Conservation (phyloP, 2,797 vertebrate species). For the Sebastes melanostomus region DNA sequence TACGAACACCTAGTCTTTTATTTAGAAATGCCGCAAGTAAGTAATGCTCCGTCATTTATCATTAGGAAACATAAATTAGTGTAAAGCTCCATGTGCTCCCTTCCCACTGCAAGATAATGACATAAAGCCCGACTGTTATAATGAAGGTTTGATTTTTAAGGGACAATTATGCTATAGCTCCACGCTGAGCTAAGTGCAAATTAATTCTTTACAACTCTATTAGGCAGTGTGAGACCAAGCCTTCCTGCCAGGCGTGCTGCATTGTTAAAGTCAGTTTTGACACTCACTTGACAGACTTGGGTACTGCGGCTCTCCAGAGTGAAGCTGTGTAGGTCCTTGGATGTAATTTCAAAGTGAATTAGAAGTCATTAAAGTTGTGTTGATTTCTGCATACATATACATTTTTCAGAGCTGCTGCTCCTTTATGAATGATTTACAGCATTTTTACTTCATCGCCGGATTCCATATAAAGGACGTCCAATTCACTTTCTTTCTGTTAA, state of each 20-base stretch:
- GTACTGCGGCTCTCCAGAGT: neutral
- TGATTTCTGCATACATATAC: neutral
- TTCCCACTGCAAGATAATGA: conserved; percentile 8
- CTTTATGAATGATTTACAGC: neutral
- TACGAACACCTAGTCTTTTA: neutral
- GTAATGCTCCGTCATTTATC: conserved; percentile 13
- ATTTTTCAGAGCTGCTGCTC: neutral
- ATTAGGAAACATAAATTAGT: conserved; percentile 16
- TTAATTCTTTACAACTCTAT: conserved; percentile 44
- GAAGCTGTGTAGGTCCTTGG: neutral
- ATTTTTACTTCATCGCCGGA: neutral
- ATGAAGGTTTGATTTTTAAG: conserved; percentile 35
- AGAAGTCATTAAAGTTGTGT: neutral
- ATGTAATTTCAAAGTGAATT: conserved; percentile 10
- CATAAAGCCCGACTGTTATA: conserved; percentile 15
- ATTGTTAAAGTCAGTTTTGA: conserved; percentile 28
- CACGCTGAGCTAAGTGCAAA: conserved; percentile 47
- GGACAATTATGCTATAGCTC: conserved; percentile 38
- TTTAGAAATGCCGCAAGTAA: conserved; percentile 8
- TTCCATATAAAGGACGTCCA: neutral
- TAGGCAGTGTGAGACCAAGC: conserved; percentile 27
- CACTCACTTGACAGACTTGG: conserved; percentile 36
- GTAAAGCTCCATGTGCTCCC: neutral
- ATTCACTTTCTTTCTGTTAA: neutral
- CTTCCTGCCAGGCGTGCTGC: conserved; percentile 12